These are phyloP conservation scores for Sciurus carolinensis DNA, from an alignment of 2,797 vertebrate genomes.

Conservation along the genomic window DNA sequence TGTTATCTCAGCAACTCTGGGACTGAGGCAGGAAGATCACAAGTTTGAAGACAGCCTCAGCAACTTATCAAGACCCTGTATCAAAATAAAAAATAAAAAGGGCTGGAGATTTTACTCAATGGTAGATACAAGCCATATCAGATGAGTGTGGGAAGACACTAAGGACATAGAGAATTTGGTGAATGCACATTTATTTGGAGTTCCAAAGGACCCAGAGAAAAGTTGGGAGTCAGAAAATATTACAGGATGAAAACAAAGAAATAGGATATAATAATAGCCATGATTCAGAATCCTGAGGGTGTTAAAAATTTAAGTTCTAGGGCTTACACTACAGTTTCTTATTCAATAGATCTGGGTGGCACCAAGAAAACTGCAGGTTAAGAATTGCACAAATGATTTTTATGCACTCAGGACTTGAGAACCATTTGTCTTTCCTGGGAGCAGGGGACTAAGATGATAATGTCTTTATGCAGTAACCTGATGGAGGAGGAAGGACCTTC, in stretches of 20 bases:
- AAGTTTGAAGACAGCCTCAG: no score
- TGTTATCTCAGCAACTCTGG: no score
- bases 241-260: conserved; percentile 28
- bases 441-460: neutral
- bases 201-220: neutral
- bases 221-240: neutral
- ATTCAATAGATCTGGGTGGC: neutral
- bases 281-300: neutral
- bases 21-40: no score
- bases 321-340: neutral
- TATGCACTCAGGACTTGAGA: neutral
- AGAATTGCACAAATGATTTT: neutral
- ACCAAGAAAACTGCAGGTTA: neutral
- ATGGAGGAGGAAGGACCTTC: neutral
- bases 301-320: neutral
- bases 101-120: no score
- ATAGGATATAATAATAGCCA: neutral
- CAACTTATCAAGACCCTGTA: no score
- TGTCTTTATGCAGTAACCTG: neutral
- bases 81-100: no score
- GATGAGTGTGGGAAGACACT: neutral
- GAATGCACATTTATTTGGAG: neutral
- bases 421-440: neutral
- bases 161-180: neutral
- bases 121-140: neutral